Percentiles rank a stretch among this genome's conserved stretches.
Conservation (phyloP, 2,797 vertebrate species). For the Arnoldichthys spilopterus region DNA sequence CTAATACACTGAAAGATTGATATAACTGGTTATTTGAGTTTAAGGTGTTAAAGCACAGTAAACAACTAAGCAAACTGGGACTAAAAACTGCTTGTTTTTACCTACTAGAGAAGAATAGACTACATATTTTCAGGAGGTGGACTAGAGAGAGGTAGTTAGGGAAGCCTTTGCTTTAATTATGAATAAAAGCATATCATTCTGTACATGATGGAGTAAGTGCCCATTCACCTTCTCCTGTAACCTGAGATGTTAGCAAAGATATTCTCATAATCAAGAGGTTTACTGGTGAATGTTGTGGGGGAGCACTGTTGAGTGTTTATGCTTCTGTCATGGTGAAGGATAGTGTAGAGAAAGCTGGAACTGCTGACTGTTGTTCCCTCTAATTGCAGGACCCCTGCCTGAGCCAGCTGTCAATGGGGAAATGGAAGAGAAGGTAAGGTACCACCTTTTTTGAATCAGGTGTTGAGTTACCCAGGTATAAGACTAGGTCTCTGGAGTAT, state of each 20-base stretch:
- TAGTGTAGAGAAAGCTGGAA: neutral
- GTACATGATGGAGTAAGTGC: constrained; percentile 65
- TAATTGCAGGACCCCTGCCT: constrained; percentile 85
- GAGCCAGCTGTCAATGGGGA: constrained; percentile 86
- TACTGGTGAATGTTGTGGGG: constrained; percentile 1
- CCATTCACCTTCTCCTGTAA: constrained; percentile 63
- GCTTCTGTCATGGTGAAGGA: neutral
- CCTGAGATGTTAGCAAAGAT: constrained; percentile 50
- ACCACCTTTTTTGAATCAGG: too few species aligned
- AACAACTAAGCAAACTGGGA: too few species aligned
- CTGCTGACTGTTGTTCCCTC: constrained; percentile 29
- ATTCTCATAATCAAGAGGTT: neutral
- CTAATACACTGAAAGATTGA: too few species aligned
- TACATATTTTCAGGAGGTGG: neutral
- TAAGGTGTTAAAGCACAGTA: too few species aligned
- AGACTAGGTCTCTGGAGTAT: too few species aligned
- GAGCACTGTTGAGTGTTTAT: neutral
- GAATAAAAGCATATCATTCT: constrained; percentile 64
- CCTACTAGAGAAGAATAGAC: neutral
- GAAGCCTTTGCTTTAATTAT: constrained; percentile 67
- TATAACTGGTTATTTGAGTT: too few species aligned
- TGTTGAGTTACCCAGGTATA: too few species aligned
- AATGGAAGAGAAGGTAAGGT: constrained; percentile 88
- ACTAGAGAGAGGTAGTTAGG: neutral
- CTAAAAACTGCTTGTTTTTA: too few species aligned